Conservation (phyloP, 2,888 invertebrate genomes). For the Iselma pallidipennis region DNA sequence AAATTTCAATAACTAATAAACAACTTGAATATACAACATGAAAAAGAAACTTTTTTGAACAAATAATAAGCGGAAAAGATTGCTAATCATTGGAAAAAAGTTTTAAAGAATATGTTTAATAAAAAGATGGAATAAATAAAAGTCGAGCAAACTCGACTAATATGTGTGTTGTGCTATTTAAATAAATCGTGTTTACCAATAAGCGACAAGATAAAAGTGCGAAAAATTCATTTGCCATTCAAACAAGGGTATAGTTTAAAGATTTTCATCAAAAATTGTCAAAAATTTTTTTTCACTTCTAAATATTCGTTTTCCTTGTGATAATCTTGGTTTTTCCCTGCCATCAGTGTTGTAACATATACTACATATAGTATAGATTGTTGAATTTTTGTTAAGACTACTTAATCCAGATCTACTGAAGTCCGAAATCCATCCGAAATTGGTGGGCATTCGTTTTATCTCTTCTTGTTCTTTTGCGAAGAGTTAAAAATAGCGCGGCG, state of each 20-base stretch:
- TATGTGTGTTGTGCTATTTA: conserved; percentile 21
- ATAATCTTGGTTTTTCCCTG: no score
- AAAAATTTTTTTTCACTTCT: neutral
- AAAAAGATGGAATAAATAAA: neutral
- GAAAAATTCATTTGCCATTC: conserved; percentile 3
- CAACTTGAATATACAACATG: no score
- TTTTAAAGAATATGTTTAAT: neutral
- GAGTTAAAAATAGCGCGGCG: conserved; percentile 21
- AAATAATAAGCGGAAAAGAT: no score
- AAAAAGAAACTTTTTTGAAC: neutral
- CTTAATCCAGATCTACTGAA: neutral
- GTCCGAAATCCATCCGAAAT: neutral
- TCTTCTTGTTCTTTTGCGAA: neutral
- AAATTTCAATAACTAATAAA: neutral
- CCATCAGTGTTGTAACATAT: no score
- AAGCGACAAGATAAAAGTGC: conserved; percentile 15
- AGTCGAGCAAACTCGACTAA: conserved; percentile 1
- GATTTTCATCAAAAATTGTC: no score
- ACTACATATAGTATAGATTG: no score
- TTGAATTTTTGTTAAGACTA: no score
- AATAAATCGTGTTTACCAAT: conserved; percentile 23
- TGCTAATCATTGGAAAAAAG: no score
- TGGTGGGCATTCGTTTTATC: neutral
- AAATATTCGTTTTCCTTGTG: no score
- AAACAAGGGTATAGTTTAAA: no score